Conservation (phyloP, 53 echinoderm and acorn worm genomes). For the Apostichopus leukothele region DNA sequence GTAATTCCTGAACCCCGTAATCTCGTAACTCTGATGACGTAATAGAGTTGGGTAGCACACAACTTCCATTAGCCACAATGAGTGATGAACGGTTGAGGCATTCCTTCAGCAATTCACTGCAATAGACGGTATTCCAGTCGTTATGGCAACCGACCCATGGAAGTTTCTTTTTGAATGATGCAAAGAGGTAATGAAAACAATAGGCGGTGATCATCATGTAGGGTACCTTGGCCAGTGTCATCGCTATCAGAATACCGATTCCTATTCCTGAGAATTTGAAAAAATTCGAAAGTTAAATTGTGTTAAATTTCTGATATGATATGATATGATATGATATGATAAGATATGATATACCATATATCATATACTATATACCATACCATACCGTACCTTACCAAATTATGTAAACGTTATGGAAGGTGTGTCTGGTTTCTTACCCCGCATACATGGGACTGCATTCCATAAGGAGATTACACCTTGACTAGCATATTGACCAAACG, state of each 20-base stretch:
- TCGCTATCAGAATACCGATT: slow-evolving; percentile 44
- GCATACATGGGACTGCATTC: slow-evolving; percentile 81
- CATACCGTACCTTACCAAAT: background rate
- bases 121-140: slow-evolving; percentile 54
- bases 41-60: slow-evolving; percentile 7
- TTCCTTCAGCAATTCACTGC: slow-evolving; percentile 49
- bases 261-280: slow-evolving; percentile 30
- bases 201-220: slow-evolving; percentile 58
- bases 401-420: background rate
- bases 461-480: slow-evolving; percentile 85
- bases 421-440: slow-evolving; percentile 49
- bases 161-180: slow-evolving; percentile 47
- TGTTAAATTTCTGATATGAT: background rate
- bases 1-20: slow-evolving; percentile 29
- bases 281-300: too few species aligned
- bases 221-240: slow-evolving; percentile 10
- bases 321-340: background rate
- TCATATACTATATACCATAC: background rate
- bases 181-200: slow-evolving; percentile 58
- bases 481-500: slow-evolving; percentile 85
- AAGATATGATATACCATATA: background rate
- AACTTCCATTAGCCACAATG: slow-evolving; percentile 37
- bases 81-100: slow-evolving; percentile 43
- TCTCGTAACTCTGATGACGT: slow-evolving; percentile 25
- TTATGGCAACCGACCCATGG: slow-evolving; percentile 59